These are phyloP conservation scores for Bathynomus jamesi DNA, from an alignment of 1,140 invertebrate species.

Conservation along the genomic window DNA sequence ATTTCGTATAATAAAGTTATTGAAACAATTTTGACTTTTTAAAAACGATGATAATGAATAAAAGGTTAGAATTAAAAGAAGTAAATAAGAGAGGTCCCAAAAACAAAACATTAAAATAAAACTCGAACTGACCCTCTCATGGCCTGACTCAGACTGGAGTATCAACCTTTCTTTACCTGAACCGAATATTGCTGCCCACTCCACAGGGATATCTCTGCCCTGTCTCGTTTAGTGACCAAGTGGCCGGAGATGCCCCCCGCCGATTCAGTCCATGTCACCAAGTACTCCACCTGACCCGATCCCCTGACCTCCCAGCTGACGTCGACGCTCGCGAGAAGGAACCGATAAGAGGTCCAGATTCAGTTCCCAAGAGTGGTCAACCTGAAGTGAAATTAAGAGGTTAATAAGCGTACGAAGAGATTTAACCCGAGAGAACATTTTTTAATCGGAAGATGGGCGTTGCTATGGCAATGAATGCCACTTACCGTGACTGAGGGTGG, in stretches of 20 bases:
- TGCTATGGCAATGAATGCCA: not conserved
- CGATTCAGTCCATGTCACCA: not conserved
- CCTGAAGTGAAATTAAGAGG: not conserved
- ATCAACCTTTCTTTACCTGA: too few species aligned
- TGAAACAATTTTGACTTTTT: not conserved
- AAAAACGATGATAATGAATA: not conserved
- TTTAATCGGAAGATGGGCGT: not conserved
- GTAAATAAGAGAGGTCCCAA: not conserved
- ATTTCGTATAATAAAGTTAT: not conserved
- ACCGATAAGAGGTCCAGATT: not conserved
- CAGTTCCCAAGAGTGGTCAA: not conserved
- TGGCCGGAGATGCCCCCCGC: not conserved
- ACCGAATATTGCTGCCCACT: not conserved
- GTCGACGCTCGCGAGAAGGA: not conserved
- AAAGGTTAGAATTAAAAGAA: not conserved
- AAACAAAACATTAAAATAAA: not conserved
- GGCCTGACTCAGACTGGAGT: too few species aligned
- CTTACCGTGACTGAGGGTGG: not conserved
- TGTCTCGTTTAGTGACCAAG: not conserved
- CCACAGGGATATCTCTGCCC: not conserved
- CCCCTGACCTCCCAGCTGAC: not conserved
- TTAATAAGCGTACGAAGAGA: not conserved
- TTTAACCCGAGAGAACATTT: not conserved
- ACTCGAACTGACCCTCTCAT: too few species aligned
- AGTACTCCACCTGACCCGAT: not conserved